These are phyloP conservation scores for Ophraella communa DNA, from an alignment of 2,888 invertebrate species.

Conservation along the genomic window DNA sequence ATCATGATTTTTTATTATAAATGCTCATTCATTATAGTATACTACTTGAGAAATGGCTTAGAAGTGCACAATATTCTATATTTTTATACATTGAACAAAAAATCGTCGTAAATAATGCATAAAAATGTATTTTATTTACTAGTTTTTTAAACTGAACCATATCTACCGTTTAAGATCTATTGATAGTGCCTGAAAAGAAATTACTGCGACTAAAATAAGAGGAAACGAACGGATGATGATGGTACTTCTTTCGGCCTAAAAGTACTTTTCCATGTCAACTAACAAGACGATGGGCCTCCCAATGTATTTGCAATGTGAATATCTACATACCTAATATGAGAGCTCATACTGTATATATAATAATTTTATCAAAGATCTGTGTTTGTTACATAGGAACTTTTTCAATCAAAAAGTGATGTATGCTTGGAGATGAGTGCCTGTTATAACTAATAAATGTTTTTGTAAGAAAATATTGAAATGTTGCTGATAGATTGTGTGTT, in stretches of 20 bases:
- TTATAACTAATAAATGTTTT: conserved; percentile 55
- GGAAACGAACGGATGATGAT: conserved; percentile 37
- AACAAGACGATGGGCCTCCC: conserved; percentile 39
- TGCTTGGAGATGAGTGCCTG: conserved; percentile 53
- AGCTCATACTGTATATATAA: conserved; percentile 59
- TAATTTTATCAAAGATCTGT: conserved; percentile 58
- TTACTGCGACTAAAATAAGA: conserved; percentile 34
- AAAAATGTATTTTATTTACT: conserved; percentile 60
- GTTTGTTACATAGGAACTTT: conserved; percentile 55
- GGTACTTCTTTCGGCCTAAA: conserved; percentile 48
- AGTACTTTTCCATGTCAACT: conserved; percentile 31
- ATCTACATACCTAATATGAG: conserved; percentile 46
- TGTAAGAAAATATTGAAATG: conserved; percentile 55
- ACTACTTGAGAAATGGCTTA: conserved; percentile 55
- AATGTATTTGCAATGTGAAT: conserved; percentile 45
- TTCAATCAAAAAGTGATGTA: conserved; percentile 55
- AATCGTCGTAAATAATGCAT: conserved; percentile 57
- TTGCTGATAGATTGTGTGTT: conserved; percentile 70
- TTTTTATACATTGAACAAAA: conserved; percentile 61
- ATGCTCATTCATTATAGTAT: conserved; percentile 55
- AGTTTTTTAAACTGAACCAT: conserved; percentile 60
- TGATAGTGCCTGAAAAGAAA: conserved; percentile 57
- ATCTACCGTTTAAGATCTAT: conserved; percentile 57
- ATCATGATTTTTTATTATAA: conserved; percentile 50
- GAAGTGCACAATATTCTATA: conserved; percentile 61